A percentile compares a stretch with the other conserved stretches of the same genome.
Conservation (phyloP, 2,113 vertebrate genomes). For the Plecotus auritus region DNA sequence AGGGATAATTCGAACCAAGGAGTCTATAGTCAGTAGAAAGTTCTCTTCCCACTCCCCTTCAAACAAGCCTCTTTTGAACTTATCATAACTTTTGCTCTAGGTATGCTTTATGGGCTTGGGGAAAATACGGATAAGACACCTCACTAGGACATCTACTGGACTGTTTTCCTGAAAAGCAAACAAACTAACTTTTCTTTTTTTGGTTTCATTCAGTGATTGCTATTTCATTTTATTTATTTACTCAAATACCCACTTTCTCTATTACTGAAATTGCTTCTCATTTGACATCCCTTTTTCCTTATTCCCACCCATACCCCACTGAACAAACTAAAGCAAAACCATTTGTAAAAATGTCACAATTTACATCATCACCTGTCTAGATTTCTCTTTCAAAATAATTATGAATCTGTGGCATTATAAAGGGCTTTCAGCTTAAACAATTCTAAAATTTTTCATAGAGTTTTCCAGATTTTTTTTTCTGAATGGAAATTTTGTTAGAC, state of each 20-base stretch:
- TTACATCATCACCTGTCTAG: background rate
- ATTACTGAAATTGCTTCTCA: conserved; percentile 30
- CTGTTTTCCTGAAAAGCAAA: too few species aligned
- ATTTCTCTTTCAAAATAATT: conserved; percentile 30
- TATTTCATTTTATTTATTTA: conserved; percentile 34
- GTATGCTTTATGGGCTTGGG: too few species aligned
- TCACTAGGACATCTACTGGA: too few species aligned
- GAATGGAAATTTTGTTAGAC: conserved; percentile 62
- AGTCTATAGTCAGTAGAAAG: too few species aligned
- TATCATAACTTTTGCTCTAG: too few species aligned
- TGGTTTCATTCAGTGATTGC: background rate
- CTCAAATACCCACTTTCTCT: background rate
- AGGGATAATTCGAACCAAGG: too few species aligned
- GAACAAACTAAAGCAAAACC: background rate
- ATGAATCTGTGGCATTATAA: background rate
- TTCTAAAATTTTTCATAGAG: conserved; percentile 65
- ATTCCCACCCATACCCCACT: background rate
- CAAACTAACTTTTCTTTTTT: too few species aligned
- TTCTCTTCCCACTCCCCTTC: too few species aligned
- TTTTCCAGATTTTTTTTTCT: conserved; percentile 72
- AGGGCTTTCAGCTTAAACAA: conserved; percentile 53
- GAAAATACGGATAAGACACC: too few species aligned
- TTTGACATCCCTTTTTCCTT: background rate
- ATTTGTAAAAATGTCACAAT: background rate
- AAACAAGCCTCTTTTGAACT: too few species aligned